phyloP scores from a whole-genome alignment of 2,113 vertebrate species.

The Ptilonorhynchus violaceus region DNA sequence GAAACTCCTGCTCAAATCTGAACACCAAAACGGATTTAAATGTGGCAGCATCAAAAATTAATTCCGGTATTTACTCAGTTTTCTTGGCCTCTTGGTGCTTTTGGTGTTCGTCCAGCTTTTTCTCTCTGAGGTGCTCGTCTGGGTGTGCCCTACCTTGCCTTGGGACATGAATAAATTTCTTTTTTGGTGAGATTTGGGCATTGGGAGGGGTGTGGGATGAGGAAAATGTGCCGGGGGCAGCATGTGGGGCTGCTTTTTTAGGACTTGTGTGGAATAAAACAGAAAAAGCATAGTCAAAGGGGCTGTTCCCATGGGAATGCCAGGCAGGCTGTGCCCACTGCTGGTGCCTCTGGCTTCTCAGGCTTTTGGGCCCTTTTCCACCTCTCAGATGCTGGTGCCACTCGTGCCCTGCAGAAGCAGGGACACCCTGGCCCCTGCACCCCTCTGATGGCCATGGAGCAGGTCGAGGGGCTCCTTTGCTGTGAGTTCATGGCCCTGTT shows the following conservation, averaged over 20 bases:
- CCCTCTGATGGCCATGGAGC: fast-evolving
- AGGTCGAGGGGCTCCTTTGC: fast-evolving
- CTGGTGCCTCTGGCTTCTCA: neutral
- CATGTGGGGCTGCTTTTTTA: neutral
- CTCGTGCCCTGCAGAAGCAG: neutral
- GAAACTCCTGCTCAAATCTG: neutral
- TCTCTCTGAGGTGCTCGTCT: neutral
- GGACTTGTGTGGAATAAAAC: neutral
- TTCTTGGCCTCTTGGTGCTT: neutral
- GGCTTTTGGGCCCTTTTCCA: neutral
- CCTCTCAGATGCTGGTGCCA: neutral
- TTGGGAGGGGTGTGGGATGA: neutral
- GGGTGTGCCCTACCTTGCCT: neutral
- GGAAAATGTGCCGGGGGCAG: neutral
- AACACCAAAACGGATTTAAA: neutral
- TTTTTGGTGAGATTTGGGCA: neutral
- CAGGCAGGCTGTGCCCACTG: neutral
- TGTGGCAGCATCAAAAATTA: neutral
- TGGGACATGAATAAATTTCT: neutral
- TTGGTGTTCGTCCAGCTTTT: neutral
- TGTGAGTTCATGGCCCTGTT: neutral
- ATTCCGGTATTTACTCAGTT: neutral
- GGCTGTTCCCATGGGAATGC: fast-evolving
- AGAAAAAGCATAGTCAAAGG: neutral
- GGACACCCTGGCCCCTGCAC: neutral